These are phyloP conservation scores for Apoda limacodes DNA, from an alignment of 2,888 invertebrate species.

Conservation along the genomic window DNA sequence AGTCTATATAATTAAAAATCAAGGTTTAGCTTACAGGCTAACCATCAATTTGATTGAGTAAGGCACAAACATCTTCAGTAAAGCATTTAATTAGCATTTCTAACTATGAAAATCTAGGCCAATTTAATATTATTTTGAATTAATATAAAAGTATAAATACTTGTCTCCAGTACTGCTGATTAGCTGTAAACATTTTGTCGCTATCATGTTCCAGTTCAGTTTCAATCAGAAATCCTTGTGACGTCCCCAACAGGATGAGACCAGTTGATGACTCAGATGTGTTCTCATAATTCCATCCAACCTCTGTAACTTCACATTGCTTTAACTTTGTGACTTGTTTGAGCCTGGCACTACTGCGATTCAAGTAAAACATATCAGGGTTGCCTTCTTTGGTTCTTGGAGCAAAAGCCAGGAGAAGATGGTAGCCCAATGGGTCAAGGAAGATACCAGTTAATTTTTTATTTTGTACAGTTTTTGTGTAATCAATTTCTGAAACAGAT, in stretches of 20 bases:
- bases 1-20: no score
- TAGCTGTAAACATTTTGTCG: constrained; percentile 83
- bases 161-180: constrained; percentile 87
- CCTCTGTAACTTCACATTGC: constrained; percentile 88
- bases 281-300: constrained; percentile 88
- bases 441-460: constrained; percentile 77
- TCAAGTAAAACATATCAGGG: constrained; percentile 85
- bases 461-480: constrained; percentile 73
- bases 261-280: constrained; percentile 79
- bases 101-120: neutral
- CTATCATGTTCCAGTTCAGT: constrained; percentile 86
- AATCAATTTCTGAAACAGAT: constrained; percentile 80
- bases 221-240: constrained; percentile 90
- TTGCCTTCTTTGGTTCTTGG: constrained; percentile 69
- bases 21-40: no score
- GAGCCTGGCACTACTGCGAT: constrained; percentile 79
- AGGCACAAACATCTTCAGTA: constrained; percentile 12
- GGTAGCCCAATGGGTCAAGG: constrained; percentile 88
- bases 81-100: constrained; percentile 3
- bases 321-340: constrained; percentile 74
- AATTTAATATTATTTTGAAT: neutral
- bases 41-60: no score
- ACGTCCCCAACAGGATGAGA: constrained; percentile 89
- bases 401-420: constrained; percentile 81
- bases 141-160: constrained; percentile 47